Conservation (phyloP, 1,140 invertebrate species). For the Drosophila triauraria region DNA sequence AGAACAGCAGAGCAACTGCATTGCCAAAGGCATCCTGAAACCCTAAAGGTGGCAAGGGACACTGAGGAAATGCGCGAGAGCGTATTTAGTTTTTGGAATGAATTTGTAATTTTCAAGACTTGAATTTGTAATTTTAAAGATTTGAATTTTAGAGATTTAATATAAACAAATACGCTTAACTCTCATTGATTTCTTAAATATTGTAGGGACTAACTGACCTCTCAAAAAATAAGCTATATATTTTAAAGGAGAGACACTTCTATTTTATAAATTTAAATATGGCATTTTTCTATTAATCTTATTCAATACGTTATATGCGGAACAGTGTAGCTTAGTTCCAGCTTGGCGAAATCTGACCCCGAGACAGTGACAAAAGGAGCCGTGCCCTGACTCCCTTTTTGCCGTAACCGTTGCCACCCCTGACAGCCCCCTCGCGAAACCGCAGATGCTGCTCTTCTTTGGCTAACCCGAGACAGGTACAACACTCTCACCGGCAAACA, state of each 20-base stretch:
- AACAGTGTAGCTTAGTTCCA: slow-evolving; percentile 43
- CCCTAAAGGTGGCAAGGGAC: not conserved
- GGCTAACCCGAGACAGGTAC: slow-evolving; percentile 66
- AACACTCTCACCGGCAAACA: slow-evolving; percentile 40
- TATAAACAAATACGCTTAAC: too few species aligned
- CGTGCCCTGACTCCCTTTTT: not conserved
- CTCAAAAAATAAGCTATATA: too few species aligned
- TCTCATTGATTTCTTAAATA: too few species aligned
- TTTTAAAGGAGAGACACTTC: too few species aligned
- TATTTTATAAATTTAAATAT: too few species aligned
- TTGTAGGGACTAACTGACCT: too few species aligned
- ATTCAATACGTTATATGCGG: not conserved
- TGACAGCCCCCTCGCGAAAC: slow-evolving; percentile 20
- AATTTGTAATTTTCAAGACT: too few species aligned
- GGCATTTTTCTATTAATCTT: not conserved
- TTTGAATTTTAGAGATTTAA: too few species aligned
- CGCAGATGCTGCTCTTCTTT: slow-evolving; percentile 59
- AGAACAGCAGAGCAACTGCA: slow-evolving; percentile 18
- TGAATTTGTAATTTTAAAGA: too few species aligned
- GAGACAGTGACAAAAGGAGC: slow-evolving; percentile 37
- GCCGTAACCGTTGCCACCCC: slow-evolving; percentile 3
- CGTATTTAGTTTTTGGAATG: too few species aligned
- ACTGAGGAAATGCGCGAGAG: not conserved
- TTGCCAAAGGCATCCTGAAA: slow-evolving; percentile 26
- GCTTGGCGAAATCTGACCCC: slow-evolving; percentile 39